phyloP scores from a whole-genome alignment of 2,113 vertebrate genomes.

The Corythoichthys haematopterus region DNA sequence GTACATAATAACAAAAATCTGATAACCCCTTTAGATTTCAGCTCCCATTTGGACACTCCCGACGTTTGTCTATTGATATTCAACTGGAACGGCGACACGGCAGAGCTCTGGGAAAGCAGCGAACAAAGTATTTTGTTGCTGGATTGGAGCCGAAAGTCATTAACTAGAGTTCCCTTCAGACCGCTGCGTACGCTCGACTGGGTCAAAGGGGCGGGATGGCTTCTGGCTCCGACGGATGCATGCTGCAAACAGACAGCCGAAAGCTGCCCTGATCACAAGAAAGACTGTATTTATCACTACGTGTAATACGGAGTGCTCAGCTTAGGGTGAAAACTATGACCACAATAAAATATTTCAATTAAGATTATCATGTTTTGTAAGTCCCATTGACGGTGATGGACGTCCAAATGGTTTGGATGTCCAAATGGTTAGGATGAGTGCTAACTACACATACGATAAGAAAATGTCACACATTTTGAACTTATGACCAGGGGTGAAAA shows the following conservation, averaged over 20 bases:
- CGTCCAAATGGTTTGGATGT: too few relatives aligned
- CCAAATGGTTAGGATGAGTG: too few relatives aligned
- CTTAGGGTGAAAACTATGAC: too few relatives aligned
- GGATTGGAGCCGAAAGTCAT: constrained; percentile 38
- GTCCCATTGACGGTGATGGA: too few relatives aligned
- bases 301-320: too few relatives aligned
- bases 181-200: constrained; percentile 33
- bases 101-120: constrained; percentile 49
- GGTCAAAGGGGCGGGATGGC: constrained; percentile 24
- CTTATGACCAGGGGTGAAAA: too few relatives aligned
- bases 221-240: constrained; percentile 27
- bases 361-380: too few relatives aligned
- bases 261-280: constrained; percentile 6
- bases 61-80: constrained; percentile 13
- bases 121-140: constrained; percentile 46
- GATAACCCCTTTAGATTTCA: not conserved
- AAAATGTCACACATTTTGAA: too few relatives aligned
- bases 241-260: constrained; percentile 25
- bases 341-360: too few relatives aligned
- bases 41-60: constrained; percentile 9
- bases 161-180: constrained; percentile 35
- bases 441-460: too few relatives aligned
- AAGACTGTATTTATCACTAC: not conserved
- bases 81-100: constrained; percentile 21
- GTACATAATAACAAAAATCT: not conserved